phyloP scores from a whole-genome alignment of 2,888 invertebrate genomes.

The Drosophila falleni region DNA sequence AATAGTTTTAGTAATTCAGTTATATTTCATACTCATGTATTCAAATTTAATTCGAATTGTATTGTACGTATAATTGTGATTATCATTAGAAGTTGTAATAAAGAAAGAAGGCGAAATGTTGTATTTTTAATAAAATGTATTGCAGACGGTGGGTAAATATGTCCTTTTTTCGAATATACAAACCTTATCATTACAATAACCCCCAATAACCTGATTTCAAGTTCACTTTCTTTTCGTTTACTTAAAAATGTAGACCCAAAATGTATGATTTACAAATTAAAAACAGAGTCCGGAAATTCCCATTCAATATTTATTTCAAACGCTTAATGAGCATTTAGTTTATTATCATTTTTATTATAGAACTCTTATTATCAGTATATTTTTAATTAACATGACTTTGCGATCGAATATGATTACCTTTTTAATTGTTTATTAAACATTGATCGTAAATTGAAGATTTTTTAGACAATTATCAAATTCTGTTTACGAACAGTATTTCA shows the following conservation, averaged over 20 bases:
- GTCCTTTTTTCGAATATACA: not conserved
- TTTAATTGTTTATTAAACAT: constrained; percentile 51
- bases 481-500: constrained; percentile 16
- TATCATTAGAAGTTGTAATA: constrained; percentile 59
- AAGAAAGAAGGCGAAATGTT: constrained; percentile 51
- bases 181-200: not conserved
- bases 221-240: not conserved
- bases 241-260: too few relatives aligned
- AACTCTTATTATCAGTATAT: constrained; percentile 38
- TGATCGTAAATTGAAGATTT: constrained; percentile 49
- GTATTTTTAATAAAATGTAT: not conserved
- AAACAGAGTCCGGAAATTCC: not conserved
- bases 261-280: not conserved
- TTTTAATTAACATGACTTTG: constrained; percentile 54
- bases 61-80: constrained; percentile 40
- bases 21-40: constrained; percentile 47
- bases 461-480: constrained; percentile 52
- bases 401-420: constrained; percentile 39
- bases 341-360: constrained; percentile 67
- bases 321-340: constrained; percentile 64
- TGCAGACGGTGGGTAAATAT: not conserved
- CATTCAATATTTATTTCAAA: constrained; percentile 41
- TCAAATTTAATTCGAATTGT: constrained; percentile 47
- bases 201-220: too few relatives aligned
- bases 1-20: constrained; percentile 33